phyloP scores from a whole-genome alignment of 2,888 invertebrate genomes.

The Hecatera dysodea region DNA sequence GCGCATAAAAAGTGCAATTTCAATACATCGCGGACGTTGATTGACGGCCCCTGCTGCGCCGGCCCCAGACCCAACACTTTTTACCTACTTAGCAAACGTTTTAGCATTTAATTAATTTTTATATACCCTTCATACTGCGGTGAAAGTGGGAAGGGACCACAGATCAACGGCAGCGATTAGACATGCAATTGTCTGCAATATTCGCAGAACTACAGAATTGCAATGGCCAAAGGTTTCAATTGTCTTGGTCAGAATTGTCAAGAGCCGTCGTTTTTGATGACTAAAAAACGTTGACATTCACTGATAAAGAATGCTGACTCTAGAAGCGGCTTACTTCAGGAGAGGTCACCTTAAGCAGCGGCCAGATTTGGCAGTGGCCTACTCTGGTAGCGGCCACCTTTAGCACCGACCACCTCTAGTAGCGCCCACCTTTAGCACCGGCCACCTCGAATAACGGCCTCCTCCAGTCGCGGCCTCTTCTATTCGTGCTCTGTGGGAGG shows the following conservation, averaged over 20 bases:
- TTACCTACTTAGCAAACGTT: conserved; percentile 73
- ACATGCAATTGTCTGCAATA: neutral
- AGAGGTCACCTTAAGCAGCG: neutral
- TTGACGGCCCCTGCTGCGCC: conserved; percentile 80
- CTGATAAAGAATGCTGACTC: neutral
- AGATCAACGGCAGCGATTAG: neutral
- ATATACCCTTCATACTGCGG: conserved; percentile 41
- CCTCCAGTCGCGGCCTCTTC: neutral
- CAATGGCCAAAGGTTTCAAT: neutral
- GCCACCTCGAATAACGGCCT: neutral
- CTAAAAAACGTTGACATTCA: neutral
- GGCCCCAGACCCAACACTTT: conserved; percentile 70
- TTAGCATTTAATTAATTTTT: conserved; percentile 73
- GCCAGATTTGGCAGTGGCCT: no score
- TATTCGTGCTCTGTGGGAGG: neutral
- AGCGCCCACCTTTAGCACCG: neutral
- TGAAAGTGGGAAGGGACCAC: conserved; percentile 21
- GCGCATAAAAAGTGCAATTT: conserved; percentile 73
- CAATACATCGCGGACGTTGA: conserved; percentile 77
- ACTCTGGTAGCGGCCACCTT: neutral
- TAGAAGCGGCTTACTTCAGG: neutral
- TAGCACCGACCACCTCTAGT: neutral
- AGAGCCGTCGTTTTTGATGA: neutral
- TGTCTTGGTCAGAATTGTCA: neutral
- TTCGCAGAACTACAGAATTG: neutral